Percentiles rank a stretch among this genome's conserved stretches.
Evolutionary conservation across 2,113 vertebrate genomes (phyloP).

Genomic region (Agapornis roseicollis): DNA sequence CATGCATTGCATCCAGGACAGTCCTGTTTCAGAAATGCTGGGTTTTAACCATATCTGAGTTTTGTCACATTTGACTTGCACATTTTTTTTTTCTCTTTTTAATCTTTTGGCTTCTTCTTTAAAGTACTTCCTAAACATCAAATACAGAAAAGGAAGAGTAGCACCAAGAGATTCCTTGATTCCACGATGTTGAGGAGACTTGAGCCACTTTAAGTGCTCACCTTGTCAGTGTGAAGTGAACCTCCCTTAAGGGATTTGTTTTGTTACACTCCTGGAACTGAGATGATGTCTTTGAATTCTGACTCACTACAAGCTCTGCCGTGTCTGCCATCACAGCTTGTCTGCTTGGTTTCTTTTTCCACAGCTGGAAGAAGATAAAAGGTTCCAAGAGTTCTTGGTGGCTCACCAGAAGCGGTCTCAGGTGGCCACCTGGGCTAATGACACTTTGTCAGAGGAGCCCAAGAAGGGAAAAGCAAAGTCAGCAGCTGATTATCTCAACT

Average conservation of each 20-base stretch:
- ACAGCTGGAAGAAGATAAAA: constrained; percentile 84
- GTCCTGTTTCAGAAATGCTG: fast-evolving
- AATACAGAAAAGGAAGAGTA: background rate
- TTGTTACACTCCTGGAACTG: background rate
- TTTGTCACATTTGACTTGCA: background rate
- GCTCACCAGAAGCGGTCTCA: constrained; percentile 88
- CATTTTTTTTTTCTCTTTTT: background rate
- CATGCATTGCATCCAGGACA: background rate
- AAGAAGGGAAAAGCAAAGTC: background rate
- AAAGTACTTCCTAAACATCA: background rate
- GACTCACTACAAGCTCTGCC: background rate
- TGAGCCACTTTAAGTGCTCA: background rate
- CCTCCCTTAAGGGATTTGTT: background rate
- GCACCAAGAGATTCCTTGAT: background rate
- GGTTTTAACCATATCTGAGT: fast-evolving
- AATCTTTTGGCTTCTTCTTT: background rate
- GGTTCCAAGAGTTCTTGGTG: constrained; percentile 90
- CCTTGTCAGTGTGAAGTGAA: background rate
- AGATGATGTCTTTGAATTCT: background rate
- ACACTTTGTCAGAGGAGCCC: constrained; percentile 65
- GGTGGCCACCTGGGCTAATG: constrained; percentile 88
- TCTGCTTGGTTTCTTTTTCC: background rate
- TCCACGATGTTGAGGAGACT: background rate
- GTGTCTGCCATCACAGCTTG: background rate
- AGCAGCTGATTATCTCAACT: constrained; percentile 91